Conservation (phyloP, 1,140 invertebrate genomes). For the Heliconius eleuchia region DNA sequence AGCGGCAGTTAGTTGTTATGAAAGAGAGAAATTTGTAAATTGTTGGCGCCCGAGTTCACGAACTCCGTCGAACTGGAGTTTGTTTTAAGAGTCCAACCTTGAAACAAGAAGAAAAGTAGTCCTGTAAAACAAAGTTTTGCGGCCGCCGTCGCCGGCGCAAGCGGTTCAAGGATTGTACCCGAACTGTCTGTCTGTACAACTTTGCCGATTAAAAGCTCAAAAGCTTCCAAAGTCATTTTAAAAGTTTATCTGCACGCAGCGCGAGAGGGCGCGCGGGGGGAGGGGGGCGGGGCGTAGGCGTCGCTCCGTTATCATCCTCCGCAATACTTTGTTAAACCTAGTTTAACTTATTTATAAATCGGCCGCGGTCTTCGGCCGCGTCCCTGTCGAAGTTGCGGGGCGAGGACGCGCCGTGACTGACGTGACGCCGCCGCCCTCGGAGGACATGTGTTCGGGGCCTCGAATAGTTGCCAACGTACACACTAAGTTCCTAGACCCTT, state of each 20-base stretch:
- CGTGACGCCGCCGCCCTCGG: slow-evolving; percentile 38
- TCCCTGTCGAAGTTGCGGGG: slow-evolving; percentile 66
- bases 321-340: slow-evolving; percentile 79
- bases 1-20: slow-evolving; percentile 82
- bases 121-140: slow-evolving; percentile 83
- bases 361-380: slow-evolving; percentile 63
- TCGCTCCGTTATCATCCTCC: slow-evolving; percentile 75
- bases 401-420: slow-evolving; percentile 34
- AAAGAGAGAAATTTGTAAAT: slow-evolving; percentile 83
- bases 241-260: slow-evolving; percentile 82
- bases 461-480: slow-evolving; percentile 75
- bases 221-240: slow-evolving; percentile 83
- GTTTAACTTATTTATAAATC: slow-evolving; percentile 79
- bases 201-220: slow-evolving; percentile 83
- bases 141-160: slow-evolving; percentile 81
- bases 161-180: slow-evolving; percentile 82
- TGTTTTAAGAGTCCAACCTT: slow-evolving; percentile 83
- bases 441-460: slow-evolving; percentile 63
- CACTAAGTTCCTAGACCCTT: slow-evolving; percentile 80
- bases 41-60: slow-evolving; percentile 82
- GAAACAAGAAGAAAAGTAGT: slow-evolving; percentile 83
- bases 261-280: slow-evolving; percentile 55
- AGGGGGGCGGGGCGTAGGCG: slow-evolving; percentile 60
- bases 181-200: slow-evolving; percentile 82
- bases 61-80: slow-evolving; percentile 82